Conservation (phyloP, 2,113 vertebrate genomes). For the Desmodus rotundus region DNA sequence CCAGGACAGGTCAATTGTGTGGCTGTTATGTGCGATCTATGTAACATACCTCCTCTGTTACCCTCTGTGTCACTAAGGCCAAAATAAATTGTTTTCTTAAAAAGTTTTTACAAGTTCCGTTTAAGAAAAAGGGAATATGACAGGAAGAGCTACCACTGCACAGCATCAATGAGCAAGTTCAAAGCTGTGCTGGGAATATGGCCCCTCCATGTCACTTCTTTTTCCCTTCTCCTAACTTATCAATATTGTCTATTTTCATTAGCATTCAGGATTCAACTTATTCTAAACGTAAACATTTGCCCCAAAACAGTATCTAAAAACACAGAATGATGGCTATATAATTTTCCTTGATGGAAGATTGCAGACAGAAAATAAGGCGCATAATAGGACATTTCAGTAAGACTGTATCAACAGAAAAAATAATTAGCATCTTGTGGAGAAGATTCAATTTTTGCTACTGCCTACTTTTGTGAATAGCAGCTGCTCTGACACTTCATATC, state of each 20-base stretch:
- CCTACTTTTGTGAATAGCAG: conserved; percentile 68
- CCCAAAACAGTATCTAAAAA: conserved; percentile 2
- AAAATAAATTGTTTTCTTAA: not conserved
- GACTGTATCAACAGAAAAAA: conserved; percentile 41
- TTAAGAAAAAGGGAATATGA: not conserved
- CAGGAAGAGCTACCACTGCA: not conserved
- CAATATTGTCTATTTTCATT: not conserved
- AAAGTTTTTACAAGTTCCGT: not conserved
- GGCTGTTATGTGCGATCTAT: not conserved
- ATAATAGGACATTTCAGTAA: conserved; percentile 37
- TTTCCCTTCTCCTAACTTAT: not conserved
- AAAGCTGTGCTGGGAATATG: not conserved
- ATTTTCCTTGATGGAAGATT: conserved; percentile 24
- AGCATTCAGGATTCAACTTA: not conserved
- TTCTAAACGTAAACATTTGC: conserved; percentile 22
- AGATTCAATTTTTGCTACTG: conserved; percentile 63
- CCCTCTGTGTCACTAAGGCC: not conserved
- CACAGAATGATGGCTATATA: not conserved
- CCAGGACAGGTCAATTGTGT: not conserved
- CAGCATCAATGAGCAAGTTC: not conserved
- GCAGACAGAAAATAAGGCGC: conserved; percentile 38
- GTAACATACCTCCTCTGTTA: not conserved
- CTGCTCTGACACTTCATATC: conserved; percentile 52
- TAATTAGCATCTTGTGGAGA: conserved; percentile 60
- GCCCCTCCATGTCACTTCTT: not conserved